phyloP scores from a whole-genome alignment of 2,797 vertebrate species.

The Sternotherus odoratus region DNA sequence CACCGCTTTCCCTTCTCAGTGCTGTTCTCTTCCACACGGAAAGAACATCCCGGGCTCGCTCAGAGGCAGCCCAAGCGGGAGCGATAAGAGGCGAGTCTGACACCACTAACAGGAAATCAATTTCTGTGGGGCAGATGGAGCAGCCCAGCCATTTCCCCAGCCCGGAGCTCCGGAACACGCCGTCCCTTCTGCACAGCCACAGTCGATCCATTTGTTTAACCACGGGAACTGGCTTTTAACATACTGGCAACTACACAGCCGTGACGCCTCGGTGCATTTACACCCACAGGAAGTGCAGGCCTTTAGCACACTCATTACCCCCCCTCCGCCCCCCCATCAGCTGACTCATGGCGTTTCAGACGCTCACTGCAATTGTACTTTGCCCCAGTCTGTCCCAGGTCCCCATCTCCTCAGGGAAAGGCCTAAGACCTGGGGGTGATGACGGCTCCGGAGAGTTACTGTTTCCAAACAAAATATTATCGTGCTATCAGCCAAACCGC shows the following conservation, averaged over 20 bases:
- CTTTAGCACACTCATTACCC: background rate
- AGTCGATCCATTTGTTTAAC: no score
- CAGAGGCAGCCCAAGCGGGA: background rate
- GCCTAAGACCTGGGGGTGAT: background rate
- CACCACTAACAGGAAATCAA: background rate
- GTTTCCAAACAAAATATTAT: background rate
- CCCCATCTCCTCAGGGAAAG: background rate
- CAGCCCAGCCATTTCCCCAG: background rate
- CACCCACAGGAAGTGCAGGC: background rate
- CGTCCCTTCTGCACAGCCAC: background rate
- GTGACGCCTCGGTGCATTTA: background rate
- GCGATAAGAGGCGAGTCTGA: background rate
- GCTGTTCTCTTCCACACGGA: background rate
- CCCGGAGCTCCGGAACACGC: background rate
- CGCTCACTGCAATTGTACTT: no score
- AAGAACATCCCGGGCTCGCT: background rate
- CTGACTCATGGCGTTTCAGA: background rate
- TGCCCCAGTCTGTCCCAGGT: background rate
- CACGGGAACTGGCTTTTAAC: background rate
- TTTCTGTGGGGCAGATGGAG: background rate
- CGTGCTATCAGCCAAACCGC: background rate
- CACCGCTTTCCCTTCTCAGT: background rate
- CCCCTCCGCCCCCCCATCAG: background rate
- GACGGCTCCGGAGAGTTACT: background rate
- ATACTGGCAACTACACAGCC: background rate